These are phyloP conservation scores for Lepus europaeus DNA, from an alignment of 2,113 vertebrate genomes.

Conservation along the genomic window DNA sequence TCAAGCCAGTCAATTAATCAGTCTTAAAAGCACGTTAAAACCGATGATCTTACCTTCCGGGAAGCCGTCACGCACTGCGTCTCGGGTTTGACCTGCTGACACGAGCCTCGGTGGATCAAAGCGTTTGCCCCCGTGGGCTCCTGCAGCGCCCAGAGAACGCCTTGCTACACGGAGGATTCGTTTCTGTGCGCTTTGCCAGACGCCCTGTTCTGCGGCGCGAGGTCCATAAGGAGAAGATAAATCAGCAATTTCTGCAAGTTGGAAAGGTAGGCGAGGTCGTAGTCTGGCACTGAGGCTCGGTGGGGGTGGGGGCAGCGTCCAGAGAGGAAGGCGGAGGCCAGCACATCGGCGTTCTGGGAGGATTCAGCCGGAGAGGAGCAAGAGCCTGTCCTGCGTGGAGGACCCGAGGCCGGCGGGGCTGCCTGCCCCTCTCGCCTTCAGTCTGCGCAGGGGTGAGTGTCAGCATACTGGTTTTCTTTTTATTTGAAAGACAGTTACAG, in stretches of 20 bases:
- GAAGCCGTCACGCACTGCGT: too few relatives aligned
- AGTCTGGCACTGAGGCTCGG: background rate
- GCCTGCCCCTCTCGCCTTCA: fast-evolving
- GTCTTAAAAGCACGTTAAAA: too few relatives aligned
- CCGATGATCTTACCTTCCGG: too few relatives aligned
- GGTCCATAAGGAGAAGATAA: background rate
- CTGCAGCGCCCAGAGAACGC: background rate
- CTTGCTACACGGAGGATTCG: background rate
- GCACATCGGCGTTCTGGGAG: background rate
- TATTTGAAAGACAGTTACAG: too few relatives aligned
- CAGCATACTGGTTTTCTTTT: too few relatives aligned
- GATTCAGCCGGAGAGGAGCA: background rate
- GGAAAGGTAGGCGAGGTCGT: fast-evolving
- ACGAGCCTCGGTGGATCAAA: too few relatives aligned
- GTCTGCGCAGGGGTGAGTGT: too few relatives aligned
- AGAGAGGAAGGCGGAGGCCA: too few relatives aligned
- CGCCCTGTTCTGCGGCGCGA: background rate
- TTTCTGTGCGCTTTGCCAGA: fast-evolving
- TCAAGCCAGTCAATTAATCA: too few relatives aligned
- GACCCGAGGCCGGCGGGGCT: fast-evolving
- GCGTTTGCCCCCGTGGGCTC: background rate
- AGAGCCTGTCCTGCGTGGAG: fast-evolving
- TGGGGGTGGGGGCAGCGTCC: too few relatives aligned
- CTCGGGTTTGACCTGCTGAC: too few relatives aligned
- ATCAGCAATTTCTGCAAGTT: background rate